These are phyloP conservation scores for Dryocosmus kuriphilus DNA, from an alignment of 2,888 invertebrate species.

Conservation along the genomic window DNA sequence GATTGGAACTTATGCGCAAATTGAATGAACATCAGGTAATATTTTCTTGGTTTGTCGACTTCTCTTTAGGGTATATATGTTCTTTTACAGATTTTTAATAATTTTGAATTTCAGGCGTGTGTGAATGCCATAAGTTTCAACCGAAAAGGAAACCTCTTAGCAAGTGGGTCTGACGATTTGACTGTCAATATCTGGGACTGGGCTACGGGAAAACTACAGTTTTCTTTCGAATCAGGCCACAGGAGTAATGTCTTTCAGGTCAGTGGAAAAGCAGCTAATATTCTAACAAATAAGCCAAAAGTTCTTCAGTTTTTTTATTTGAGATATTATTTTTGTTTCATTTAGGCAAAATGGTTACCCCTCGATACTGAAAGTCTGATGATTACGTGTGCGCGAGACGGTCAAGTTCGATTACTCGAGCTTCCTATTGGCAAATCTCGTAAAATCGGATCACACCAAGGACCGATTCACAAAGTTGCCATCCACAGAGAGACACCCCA, in stretches of 20 bases:
- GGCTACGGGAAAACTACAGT: constrained; percentile 84
- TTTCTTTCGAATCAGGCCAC: constrained; percentile 89
- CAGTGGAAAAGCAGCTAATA: constrained; percentile 65
- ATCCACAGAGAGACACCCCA: constrained; percentile 87
- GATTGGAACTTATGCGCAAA: constrained; percentile 87
- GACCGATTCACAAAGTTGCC: constrained; percentile 92
- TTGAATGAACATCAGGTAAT: constrained; percentile 85
- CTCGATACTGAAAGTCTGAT: constrained; percentile 89
- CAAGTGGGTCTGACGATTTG: constrained; percentile 95
- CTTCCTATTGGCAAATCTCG: constrained; percentile 78
- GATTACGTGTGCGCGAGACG: constrained; percentile 93
- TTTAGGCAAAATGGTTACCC: constrained; percentile 89
- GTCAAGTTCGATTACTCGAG: constrained; percentile 85
- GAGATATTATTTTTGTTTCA: constrained; percentile 42
- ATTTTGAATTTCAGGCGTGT: constrained; percentile 82
- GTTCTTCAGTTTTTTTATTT: neutral
- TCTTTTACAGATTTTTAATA: neutral
- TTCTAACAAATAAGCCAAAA: neutral
- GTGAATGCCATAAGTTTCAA: constrained; percentile 96
- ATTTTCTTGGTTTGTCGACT: neutral
- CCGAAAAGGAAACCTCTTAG: constrained; percentile 85
- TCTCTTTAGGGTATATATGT: neutral
- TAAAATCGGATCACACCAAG: constrained; percentile 84
- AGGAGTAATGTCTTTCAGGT: constrained; percentile 94
- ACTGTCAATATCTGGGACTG: constrained; percentile 94